phyloP scores from a whole-genome alignment of 2,888 invertebrate species.

The Chesias legatella region DNA sequence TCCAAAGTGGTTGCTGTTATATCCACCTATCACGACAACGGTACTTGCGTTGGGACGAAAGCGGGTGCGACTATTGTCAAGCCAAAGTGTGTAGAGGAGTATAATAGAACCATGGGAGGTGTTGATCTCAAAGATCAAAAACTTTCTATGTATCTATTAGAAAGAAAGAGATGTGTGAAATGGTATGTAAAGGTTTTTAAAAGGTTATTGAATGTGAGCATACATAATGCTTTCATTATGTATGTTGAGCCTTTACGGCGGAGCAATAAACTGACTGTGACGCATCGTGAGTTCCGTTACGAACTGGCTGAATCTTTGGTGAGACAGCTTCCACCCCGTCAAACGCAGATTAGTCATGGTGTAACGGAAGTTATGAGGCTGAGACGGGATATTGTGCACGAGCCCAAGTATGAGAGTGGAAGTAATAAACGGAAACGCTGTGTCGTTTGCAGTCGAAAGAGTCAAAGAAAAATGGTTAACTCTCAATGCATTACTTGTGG shows the following conservation, averaged over 20 bases:
- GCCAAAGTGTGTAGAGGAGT: constrained; percentile 21
- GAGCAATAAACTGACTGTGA: neutral
- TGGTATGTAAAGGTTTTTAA: constrained; percentile 30
- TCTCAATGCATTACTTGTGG: constrained; percentile 11
- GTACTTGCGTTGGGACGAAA: constrained; percentile 7
- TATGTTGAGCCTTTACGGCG: constrained; percentile 8
- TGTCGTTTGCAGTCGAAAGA: constrained; percentile 2
- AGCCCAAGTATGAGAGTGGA: constrained; percentile 5
- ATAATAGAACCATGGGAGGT: constrained; percentile 26
- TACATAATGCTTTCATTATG: constrained; percentile 22
- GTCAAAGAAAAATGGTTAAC: constrained; percentile 6
- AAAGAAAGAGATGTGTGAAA: constrained; percentile 26
- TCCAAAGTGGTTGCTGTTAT: constrained; percentile 23
- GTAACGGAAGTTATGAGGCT: constrained; percentile 7
- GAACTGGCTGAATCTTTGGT: constrained; percentile 10
- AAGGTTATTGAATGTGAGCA: constrained; percentile 24
- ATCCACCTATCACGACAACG: constrained; percentile 21
- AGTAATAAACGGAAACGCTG: constrained; percentile 9
- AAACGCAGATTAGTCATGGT: neutral
- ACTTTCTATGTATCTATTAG: constrained; percentile 28
- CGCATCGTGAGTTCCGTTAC: constrained; percentile 15
- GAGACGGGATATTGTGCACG: constrained; percentile 15
- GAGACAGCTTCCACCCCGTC: neutral
- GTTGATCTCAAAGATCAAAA: constrained; percentile 32
- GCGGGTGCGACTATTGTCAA: constrained; percentile 14